Percentiles rank a stretch among this genome's conserved stretches.
Evolutionary conservation across 1,140 invertebrate genomes (phyloP).

Genomic region (Cydia fagiglandana): DNA sequence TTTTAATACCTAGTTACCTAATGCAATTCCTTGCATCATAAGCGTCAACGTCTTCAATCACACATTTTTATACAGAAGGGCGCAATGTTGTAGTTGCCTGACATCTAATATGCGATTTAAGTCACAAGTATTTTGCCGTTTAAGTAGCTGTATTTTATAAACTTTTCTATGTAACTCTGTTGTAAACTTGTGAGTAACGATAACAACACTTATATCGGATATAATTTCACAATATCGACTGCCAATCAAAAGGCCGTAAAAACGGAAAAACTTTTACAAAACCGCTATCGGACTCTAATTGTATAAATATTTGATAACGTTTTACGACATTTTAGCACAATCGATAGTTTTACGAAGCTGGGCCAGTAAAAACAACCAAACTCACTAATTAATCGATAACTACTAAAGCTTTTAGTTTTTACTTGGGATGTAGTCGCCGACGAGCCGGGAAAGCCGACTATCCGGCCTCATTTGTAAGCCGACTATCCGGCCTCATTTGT

Average conservation of each 20-base stretch:
- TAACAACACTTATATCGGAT: background rate
- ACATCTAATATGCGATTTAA: too few relatives aligned
- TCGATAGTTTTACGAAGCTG: slow-evolving; percentile 9
- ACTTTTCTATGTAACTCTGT: background rate
- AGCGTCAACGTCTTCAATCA: too few relatives aligned
- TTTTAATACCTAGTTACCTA: too few relatives aligned
- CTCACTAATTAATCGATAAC: background rate
- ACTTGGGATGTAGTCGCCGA: too few relatives aligned
- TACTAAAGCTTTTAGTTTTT: background rate
- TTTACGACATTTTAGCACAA: slow-evolving; percentile 17
- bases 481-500: too few relatives aligned
- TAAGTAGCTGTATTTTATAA: background rate
- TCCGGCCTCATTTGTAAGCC: too few relatives aligned
- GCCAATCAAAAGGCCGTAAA: background rate
- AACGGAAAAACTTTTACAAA: background rate
- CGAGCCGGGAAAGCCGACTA: too few relatives aligned
- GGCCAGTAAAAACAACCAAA: background rate
- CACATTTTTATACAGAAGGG: too few relatives aligned
- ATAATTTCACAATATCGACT: background rate
- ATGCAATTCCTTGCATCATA: too few relatives aligned
- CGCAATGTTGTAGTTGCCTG: too few relatives aligned
- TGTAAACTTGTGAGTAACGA: background rate
- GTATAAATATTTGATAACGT: slow-evolving; percentile 23
- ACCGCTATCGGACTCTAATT: slow-evolving; percentile 17
- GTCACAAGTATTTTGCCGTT: too few relatives aligned